Conservation (phyloP, 1,140 invertebrate genomes). For the Zaprionus vittiger region DNA sequence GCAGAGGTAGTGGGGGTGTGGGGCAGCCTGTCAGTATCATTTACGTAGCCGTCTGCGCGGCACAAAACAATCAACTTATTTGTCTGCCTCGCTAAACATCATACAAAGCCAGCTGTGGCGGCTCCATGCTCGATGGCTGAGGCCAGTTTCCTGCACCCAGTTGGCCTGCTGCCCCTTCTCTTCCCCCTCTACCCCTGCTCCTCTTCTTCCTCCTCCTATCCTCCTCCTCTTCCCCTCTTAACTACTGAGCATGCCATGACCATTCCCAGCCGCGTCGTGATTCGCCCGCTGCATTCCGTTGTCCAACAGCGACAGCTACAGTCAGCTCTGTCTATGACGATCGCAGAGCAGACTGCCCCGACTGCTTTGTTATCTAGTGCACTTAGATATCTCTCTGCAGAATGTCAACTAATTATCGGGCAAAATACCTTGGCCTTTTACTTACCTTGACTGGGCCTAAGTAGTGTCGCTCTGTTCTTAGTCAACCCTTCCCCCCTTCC, state of each 20-base stretch:
- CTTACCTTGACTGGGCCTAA: background rate
- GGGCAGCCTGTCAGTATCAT: constrained; percentile 67
- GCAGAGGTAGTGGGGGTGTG: background rate
- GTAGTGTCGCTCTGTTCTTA: background rate
- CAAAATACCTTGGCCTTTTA: background rate
- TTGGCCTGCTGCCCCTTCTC: background rate
- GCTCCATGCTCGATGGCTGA: constrained; percentile 35
- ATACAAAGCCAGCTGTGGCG: constrained; percentile 36
- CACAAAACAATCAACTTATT: constrained; percentile 77
- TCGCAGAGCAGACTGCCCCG: background rate
- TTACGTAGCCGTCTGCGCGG: constrained; percentile 61
- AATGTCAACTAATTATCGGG: background rate
- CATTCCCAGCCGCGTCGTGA: constrained; percentile 39
- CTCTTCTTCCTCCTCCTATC: background rate
- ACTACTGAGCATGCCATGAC: constrained; percentile 14
- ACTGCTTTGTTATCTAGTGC: background rate
- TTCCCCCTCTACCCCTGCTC: too few relatives aligned
- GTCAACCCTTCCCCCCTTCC: too few relatives aligned
- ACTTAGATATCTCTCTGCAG: background rate
- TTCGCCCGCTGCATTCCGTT: constrained; percentile 29
- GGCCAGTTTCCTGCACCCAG: constrained; percentile 31
- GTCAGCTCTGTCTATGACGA: background rate
- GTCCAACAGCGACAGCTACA: constrained; percentile 10
- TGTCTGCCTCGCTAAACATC: constrained; percentile 63
- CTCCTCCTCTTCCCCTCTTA: background rate